Evolutionary conservation across 2,888 invertebrate genomes (phyloP).

Genomic region (Griposia aprilina): DNA sequence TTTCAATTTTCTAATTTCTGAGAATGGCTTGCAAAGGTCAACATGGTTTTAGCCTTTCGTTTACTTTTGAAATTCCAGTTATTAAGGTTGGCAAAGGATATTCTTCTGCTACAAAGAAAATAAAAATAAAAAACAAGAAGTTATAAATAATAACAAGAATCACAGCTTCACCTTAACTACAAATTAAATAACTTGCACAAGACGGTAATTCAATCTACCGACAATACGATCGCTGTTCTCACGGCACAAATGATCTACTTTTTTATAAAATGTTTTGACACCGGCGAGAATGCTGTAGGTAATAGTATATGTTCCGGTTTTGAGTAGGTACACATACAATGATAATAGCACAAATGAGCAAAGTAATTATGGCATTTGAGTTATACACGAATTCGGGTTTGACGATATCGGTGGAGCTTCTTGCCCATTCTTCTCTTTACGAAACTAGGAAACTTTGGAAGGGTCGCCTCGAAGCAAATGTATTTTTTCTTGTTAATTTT

Average conservation of each 20-base stretch:
- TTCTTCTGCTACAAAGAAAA: not conserved
- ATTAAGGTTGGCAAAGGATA: not conserved
- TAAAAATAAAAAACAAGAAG: too few relatives aligned
- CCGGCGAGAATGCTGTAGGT: slow-evolving; percentile 24
- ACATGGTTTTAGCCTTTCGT: not conserved
- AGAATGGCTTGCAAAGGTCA: not conserved
- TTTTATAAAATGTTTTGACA: slow-evolving; percentile 53
- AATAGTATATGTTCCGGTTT: slow-evolving; percentile 44
- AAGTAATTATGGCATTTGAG: not conserved
- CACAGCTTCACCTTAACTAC: slow-evolving; percentile 73
- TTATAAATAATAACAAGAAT: not conserved
- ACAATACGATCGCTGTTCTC: slow-evolving; percentile 61
- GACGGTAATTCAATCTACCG: slow-evolving; percentile 75
- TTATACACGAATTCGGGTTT: not conserved
- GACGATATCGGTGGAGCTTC: not conserved
- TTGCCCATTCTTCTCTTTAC: not conserved
- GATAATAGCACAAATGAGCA: not conserved
- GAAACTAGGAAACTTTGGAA: not conserved
- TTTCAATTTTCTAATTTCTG: not conserved
- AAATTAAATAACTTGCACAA: slow-evolving; percentile 64
- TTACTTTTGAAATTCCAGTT: not conserved
- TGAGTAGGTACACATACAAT: not conserved
- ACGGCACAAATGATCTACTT: slow-evolving; percentile 59
- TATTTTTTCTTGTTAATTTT: not conserved
- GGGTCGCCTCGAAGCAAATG: not conserved